These are phyloP conservation scores for Aleiodes testaceus DNA, from an alignment of 2,888 invertebrate species.

Conservation along the genomic window DNA sequence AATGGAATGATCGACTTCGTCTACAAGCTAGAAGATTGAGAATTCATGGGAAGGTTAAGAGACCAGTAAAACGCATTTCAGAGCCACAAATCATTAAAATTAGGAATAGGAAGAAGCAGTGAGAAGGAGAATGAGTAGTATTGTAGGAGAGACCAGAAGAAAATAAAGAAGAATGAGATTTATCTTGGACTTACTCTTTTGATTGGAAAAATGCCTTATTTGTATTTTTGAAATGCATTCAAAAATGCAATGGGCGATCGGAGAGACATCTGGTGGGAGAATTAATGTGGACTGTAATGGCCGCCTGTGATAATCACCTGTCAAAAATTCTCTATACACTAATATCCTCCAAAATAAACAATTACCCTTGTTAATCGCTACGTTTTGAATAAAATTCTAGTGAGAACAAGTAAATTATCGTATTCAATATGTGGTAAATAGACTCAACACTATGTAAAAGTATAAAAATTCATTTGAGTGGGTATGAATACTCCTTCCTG, in stretches of 20 bases:
- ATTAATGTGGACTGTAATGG: too few relatives aligned
- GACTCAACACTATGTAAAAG: background rate
- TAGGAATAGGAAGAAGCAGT: too few relatives aligned
- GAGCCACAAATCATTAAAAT: too few relatives aligned
- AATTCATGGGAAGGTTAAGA: background rate
- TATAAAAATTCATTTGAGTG: background rate
- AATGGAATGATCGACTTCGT: conserved; percentile 14
- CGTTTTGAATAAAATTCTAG: background rate
- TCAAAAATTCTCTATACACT: conserved; percentile 4
- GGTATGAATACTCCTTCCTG: background rate
- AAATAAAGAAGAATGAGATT: too few relatives aligned
- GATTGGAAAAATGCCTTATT: too few relatives aligned
- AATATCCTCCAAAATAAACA: background rate
- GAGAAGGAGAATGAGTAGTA: too few relatives aligned
- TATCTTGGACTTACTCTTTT: too few relatives aligned
- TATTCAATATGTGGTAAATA: background rate
- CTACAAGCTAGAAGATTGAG: background rate
- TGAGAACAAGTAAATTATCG: background rate
- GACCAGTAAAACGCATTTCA: background rate
- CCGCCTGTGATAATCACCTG: conserved; percentile 15
- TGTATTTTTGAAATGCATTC: too few relatives aligned
- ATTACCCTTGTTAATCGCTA: background rate
- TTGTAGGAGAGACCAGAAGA: too few relatives aligned
- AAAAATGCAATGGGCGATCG: too few relatives aligned
- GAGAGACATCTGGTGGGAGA: too few relatives aligned